Conservation (phyloP, 2,888 invertebrate species). For the Linyphia triangularis region DNA sequence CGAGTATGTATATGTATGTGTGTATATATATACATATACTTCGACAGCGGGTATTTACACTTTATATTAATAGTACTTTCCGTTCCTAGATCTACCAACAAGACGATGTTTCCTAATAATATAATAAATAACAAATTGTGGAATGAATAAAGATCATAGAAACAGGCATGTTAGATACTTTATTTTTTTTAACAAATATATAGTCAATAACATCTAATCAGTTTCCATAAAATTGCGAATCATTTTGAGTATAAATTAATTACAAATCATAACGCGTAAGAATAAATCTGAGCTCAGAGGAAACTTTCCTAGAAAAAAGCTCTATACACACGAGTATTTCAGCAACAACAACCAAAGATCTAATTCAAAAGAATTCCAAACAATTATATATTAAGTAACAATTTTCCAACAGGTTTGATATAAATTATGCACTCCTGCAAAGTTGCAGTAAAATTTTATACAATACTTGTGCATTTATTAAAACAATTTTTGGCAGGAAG, state of each 20-base stretch:
- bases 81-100: too few relatives aligned
- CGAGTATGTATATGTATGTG: too few relatives aligned
- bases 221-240: constrained; percentile 10
- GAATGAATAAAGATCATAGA: background rate
- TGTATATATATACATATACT: too few relatives aligned
- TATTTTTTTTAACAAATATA: constrained; percentile 46
- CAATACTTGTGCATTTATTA: background rate
- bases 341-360: background rate
- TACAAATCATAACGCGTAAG: constrained; percentile 3
- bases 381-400: constrained; percentile 20
- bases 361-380: constrained; percentile 2
- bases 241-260: background rate
- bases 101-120: too few relatives aligned
- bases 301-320: constrained; percentile 13
- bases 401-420: background rate
- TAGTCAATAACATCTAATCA: constrained; percentile 8
- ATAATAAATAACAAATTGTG: background rate
- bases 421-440: background rate
- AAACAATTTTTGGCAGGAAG: background rate
- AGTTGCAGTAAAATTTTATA: background rate
- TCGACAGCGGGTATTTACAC: too few relatives aligned
- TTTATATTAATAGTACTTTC: too few relatives aligned
- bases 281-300: background rate
- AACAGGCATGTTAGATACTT: constrained; percentile 5
- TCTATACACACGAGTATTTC: background rate